Conservation (phyloP, 1,140 invertebrate genomes). For the Macrostomum lignano region DNA sequence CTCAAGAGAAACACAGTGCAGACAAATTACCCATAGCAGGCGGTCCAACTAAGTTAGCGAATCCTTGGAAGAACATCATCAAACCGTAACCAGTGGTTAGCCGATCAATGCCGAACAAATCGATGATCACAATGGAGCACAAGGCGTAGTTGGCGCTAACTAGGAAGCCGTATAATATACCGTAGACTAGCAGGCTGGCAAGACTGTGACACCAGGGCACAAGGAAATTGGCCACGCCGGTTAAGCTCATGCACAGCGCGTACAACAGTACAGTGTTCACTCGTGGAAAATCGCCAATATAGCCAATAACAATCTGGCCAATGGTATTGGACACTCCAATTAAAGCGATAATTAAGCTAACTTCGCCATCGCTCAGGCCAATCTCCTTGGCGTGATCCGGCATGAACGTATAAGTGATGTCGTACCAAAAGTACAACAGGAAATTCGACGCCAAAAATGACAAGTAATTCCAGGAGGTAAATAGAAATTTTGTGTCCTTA, state of each 20-base stretch:
- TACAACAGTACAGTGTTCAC: conserved; percentile 15
- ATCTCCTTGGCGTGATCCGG: no score
- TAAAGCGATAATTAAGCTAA: no score
- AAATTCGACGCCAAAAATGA: no score
- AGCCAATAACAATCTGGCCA: conserved; percentile 48
- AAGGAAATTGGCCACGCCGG: no score
- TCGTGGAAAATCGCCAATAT: conserved; percentile 43
- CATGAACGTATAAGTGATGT: no score
- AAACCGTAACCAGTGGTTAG: conserved; percentile 24
- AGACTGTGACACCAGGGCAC: no score
- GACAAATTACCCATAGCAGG: conserved; percentile 16
- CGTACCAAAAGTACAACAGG: no score
- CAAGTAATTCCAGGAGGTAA: no score
- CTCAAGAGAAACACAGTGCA: neutral
- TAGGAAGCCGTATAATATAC: conserved; percentile 18
- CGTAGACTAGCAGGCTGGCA: conserved; percentile 11
- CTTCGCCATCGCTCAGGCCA: no score
- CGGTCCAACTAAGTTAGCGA: conserved; percentile 21
- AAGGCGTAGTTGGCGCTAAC: conserved; percentile 21
- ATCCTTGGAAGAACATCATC: conserved; percentile 18
- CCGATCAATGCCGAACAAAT: conserved; percentile 18
- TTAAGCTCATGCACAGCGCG: no score
- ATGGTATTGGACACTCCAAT: neutral
- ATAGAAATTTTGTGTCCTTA: no score
- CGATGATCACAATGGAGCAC: conserved; percentile 18